phyloP scores from a whole-genome alignment of 1,140 invertebrate species.

The Neuroterus valhalla region DNA sequence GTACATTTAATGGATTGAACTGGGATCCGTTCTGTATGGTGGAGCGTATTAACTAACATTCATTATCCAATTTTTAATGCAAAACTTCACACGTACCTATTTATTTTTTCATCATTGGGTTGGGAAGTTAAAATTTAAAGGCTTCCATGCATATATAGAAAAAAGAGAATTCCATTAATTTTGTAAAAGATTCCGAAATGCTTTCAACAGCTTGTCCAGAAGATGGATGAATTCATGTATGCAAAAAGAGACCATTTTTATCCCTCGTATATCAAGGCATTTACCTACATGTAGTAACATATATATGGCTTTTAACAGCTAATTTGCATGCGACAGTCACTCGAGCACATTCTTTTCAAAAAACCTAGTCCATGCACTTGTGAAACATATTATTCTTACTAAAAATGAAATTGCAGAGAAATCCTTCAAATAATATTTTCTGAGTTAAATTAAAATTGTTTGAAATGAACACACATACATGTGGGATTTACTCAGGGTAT shows the following conservation, averaged over 20 bases:
- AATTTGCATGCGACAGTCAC: neutral
- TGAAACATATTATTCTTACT: too few species aligned
- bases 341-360: neutral
- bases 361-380: neutral
- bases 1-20: slow-evolving; percentile 3
- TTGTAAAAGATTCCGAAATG: neutral
- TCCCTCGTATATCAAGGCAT: neutral
- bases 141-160: neutral
- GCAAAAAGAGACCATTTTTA: neutral
- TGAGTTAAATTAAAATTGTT: too few species aligned
- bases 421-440: too few species aligned
- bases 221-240: neutral
- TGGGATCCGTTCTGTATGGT: neutral
- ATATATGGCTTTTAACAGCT: neutral
- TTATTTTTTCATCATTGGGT: too few species aligned
- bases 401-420: too few species aligned
- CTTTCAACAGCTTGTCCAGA: too few species aligned
- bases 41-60: slow-evolving; percentile 8
- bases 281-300: neutral
- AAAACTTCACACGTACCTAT: too few species aligned
- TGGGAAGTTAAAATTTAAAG: neutral
- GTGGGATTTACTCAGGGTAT: too few species aligned
- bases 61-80: neutral
- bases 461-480: too few species aligned
- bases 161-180: neutral